Percentiles rank a stretch among this genome's conserved stretches.
Conservation (phyloP, 53 echinoderm and acorn worm species). For the Paracentrotus lividus region DNA sequence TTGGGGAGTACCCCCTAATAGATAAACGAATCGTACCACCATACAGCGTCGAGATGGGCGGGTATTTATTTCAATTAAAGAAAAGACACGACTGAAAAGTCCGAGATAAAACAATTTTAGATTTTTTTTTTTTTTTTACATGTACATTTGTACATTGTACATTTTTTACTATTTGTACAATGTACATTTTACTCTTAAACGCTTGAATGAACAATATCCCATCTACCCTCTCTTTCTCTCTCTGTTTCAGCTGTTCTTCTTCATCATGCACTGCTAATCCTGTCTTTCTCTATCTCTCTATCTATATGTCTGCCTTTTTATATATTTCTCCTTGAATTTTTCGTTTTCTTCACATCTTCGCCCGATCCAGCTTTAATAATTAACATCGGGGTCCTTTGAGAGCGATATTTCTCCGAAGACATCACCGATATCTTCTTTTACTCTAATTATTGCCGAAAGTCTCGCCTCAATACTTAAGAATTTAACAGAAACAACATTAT, state of each 20-base stretch:
- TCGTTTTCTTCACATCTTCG: conserved; percentile 4
- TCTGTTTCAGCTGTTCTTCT: background rate
- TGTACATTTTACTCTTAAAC: too few species aligned
- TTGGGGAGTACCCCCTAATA: too few species aligned
- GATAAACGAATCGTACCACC: too few species aligned
- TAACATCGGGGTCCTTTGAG: conserved; percentile 36
- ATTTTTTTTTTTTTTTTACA: too few species aligned
- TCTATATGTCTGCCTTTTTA: background rate
- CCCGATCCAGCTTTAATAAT: conserved; percentile 14
- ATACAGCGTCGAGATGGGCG: too few species aligned
- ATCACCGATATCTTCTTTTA: background rate
- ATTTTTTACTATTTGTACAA: too few species aligned
- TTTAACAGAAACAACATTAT: background rate
- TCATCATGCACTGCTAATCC: background rate
- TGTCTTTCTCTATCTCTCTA: background rate
- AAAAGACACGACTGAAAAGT: too few species aligned
- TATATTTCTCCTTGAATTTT: background rate
- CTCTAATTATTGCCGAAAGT: conserved; percentile 3
- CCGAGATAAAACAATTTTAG: too few species aligned
- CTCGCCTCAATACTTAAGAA: background rate
- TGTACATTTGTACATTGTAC: too few species aligned
- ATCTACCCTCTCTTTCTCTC: background rate
- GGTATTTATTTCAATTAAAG: too few species aligned
- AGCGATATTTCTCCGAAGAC: conserved; percentile 28
- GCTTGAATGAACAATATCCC: background rate